A percentile compares a stretch with the other conserved stretches of the same genome.
These are phyloP conservation scores for Pleuronectes platessa DNA, from an alignment of 2,113 vertebrate genomes.

Conservation along the genomic window DNA sequence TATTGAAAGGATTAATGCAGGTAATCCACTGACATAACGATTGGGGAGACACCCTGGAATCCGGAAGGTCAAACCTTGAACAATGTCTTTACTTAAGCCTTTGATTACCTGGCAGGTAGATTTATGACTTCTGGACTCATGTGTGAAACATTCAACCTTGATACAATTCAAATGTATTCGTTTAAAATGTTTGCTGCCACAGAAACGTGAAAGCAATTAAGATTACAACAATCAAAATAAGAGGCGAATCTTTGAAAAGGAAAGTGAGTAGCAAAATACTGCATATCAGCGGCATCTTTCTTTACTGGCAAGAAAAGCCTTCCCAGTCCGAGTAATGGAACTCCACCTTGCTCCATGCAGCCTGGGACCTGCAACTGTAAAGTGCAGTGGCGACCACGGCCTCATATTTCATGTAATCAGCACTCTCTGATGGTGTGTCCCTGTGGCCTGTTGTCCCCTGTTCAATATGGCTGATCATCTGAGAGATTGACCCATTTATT, in stretches of 20 bases:
- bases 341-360: neutral
- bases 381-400: neutral
- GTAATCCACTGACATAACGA: conserved; percentile 32
- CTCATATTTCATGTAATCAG: conserved; percentile 61
- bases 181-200: neutral
- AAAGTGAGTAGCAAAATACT: neutral
- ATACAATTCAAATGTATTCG: no score
- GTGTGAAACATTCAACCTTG: neutral
- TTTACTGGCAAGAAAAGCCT: neutral
- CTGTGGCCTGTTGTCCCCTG: conserved; percentile 51
- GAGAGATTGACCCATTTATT: conserved; percentile 73
- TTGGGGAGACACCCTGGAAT: conserved; percentile 10
- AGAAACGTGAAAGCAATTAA: neutral
- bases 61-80: conserved; percentile 36
- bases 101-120: conserved; percentile 25
- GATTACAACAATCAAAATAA: neutral
- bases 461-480: conserved; percentile 59
- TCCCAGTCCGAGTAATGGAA: no score
- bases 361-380: neutral
- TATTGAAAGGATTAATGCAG: conserved; percentile 32
- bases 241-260: neutral
- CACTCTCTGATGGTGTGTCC: conserved; percentile 56
- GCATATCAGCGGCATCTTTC: neutral
- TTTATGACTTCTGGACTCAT: conserved; percentile 4
- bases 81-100: conserved; percentile 27